Percentiles rank a stretch among this genome's conserved stretches.
phyloP scores from a whole-genome alignment of 1,140 invertebrate genomes.

The Trachymyrmex cornetzi region DNA sequence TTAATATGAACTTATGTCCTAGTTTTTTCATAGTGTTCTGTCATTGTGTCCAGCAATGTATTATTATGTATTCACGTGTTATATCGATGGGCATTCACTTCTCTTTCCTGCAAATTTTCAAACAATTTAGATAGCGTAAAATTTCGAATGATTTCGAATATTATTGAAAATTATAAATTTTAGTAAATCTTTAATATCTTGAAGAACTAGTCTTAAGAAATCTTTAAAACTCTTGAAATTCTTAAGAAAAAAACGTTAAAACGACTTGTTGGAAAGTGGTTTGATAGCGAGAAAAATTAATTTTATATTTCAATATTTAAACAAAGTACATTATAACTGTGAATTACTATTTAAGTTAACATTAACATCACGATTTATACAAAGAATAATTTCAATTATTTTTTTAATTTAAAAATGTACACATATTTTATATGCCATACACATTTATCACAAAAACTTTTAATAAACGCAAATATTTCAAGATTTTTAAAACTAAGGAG shows the following conservation, averaged over 20 bases:
- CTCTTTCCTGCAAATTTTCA: not conserved
- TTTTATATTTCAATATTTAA: no score
- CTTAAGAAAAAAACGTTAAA: not conserved
- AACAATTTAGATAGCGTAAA: not conserved
- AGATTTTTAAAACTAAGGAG: not conserved
- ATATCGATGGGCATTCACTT: conserved; percentile 8
- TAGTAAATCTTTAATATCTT: not conserved
- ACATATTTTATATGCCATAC: not conserved
- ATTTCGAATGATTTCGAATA: conserved; percentile 22
- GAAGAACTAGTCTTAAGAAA: not conserved
- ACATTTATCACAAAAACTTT: conserved; percentile 17
- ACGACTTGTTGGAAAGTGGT: no score
- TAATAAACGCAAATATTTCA: not conserved
- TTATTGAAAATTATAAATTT: conserved; percentile 7
- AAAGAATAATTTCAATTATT: not conserved
- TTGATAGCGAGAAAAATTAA: no score
- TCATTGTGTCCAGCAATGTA: conserved; percentile 38
- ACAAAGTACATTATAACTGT: not conserved
- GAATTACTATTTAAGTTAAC: not conserved
- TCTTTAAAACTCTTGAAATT: not conserved
- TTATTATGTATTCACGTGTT: conserved; percentile 19
- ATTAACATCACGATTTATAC: not conserved
- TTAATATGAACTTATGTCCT: not conserved
- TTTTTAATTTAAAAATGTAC: conserved; percentile 6
- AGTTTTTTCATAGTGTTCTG: not conserved